A percentile compares a stretch with the other conserved stretches of the same genome.
phyloP scores from a whole-genome alignment of 2,888 invertebrate species.

The Apodemia zela region DNA sequence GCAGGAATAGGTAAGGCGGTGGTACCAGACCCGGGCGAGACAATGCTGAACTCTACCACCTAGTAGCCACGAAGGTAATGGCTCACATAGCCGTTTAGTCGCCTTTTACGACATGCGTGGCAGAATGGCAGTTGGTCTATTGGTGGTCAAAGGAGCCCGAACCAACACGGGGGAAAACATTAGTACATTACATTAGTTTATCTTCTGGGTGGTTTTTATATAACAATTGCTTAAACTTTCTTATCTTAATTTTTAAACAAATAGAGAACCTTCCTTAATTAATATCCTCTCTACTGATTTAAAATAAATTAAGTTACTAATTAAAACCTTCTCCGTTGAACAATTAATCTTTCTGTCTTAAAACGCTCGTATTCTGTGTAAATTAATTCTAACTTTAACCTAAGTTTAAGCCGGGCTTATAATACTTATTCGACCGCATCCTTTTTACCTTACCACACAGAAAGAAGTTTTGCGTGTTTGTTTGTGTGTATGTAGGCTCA shows the following conservation, averaged over 20 bases:
- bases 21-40: too few species aligned
- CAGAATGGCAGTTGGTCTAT: too few species aligned
- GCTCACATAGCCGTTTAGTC: too few species aligned
- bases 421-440: not conserved
- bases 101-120: too few species aligned
- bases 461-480: not conserved
- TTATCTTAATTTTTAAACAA: not conserved
- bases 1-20: too few species aligned
- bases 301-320: not conserved
- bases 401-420: conserved; percentile 2
- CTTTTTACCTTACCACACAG: not conserved
- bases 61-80: too few species aligned
- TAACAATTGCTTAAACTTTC: not conserved
- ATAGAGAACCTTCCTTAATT: not conserved
- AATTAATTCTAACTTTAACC: conserved; percentile 4
- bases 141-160: too few species aligned
- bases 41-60: too few species aligned
- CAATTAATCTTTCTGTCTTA: conserved; percentile 6
- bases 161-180: too few species aligned
- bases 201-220: not conserved
- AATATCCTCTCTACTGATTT: not conserved
- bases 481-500: too few species aligned
- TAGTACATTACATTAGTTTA: too few species aligned
- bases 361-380: not conserved
- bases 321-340: not conserved